A percentile compares a stretch with the other conserved stretches of the same genome.
Evolutionary conservation across 37 sponge, comb jelly and placozoan genomes (phyloP).

Genomic region (Bolinopsis microptera): DNA sequence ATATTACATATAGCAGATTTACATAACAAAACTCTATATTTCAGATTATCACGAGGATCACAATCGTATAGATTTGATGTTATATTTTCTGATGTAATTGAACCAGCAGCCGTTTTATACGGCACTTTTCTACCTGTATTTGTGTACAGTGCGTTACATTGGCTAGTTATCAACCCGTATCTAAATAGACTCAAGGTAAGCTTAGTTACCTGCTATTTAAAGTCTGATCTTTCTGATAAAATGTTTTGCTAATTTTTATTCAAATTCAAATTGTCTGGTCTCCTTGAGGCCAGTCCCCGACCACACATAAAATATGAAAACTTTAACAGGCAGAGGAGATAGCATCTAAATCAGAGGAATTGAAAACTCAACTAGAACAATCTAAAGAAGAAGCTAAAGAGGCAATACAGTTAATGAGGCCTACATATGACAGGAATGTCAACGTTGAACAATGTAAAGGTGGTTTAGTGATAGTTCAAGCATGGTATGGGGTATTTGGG

Average conservation of each 20-base stretch:
- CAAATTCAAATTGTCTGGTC: no score
- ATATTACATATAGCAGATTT: no score
- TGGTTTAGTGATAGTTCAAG: conserved; percentile 85
- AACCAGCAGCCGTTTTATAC: conserved; percentile 71
- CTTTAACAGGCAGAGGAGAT: conserved; percentile 68
- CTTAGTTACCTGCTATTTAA: no score
- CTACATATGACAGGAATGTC: conserved; percentile 76
- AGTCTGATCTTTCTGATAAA: no score
- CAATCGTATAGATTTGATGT: conserved; percentile 74
- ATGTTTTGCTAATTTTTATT: no score
- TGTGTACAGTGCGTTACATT: conserved; percentile 71
- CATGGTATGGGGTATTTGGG: conserved; percentile 83
- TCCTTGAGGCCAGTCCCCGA: no score
- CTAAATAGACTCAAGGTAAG: conserved; percentile 68
- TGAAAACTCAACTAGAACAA: conserved; percentile 67
- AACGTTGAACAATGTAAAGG: conserved; percentile 73
- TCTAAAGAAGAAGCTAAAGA: conserved; percentile 77
- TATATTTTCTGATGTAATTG: conserved; percentile 70
- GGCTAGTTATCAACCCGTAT: conserved; percentile 74
- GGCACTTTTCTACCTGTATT: conserved; percentile 80
- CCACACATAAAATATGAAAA: no score
- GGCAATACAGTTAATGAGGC: conserved; percentile 89
- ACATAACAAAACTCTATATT: no score
- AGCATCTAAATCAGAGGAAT: conserved; percentile 68
- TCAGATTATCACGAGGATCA: conserved; percentile 70